Evolutionary conservation across 1,140 invertebrate species (phyloP), one percentile per base, ranked within the genome.

Genomic region (Drosophila funebris): DNA sequence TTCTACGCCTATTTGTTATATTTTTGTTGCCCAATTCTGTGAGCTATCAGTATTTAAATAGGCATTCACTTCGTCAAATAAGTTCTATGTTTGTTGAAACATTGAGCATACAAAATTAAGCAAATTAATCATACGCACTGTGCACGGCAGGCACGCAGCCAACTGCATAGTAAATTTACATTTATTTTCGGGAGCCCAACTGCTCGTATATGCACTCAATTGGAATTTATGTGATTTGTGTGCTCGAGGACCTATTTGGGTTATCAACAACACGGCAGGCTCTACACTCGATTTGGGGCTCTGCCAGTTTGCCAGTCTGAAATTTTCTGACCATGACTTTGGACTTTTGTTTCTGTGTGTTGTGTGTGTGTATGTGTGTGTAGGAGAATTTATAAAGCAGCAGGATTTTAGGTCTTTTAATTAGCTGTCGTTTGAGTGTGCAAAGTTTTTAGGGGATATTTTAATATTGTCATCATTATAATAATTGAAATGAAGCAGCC

Each of bases 141-240:
- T 74, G 68, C n/a, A n/a, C n/a, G 44, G 71, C 67, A 24, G 18
- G 6, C 4, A 18, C 27, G 16, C 24, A 43, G 18, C 11, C 37
- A 57, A 82, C 50, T 82, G 83, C 83, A 88, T 76, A 76, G 83
- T 88, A 88, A 89, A 88, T 87, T 88, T 87, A 82, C 71, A 89
- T 89, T 83, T 72, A 76, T 76, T 88, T 89, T 61, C 53, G 48
- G 48, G 68, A 76, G 61, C 56, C 66, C 69, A 36, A 68, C 78
- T 82, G 56, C 63, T 83, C 71, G 80, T 88, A 79, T 90, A 90
- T 90, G 87, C 87, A 90, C 78, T 90, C 87, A 90, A 90, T 90
- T 90, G 87, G 87, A 90, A 90, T 90, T 90, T 90, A 90, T 90
- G 87, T 90, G 87, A 90, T 90, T 90, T 90, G 87, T 90, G 87